Evolutionary conservation across 2,113 vertebrate genomes (phyloP).

Genomic region (Campylomormyrus tamandua): DNA sequence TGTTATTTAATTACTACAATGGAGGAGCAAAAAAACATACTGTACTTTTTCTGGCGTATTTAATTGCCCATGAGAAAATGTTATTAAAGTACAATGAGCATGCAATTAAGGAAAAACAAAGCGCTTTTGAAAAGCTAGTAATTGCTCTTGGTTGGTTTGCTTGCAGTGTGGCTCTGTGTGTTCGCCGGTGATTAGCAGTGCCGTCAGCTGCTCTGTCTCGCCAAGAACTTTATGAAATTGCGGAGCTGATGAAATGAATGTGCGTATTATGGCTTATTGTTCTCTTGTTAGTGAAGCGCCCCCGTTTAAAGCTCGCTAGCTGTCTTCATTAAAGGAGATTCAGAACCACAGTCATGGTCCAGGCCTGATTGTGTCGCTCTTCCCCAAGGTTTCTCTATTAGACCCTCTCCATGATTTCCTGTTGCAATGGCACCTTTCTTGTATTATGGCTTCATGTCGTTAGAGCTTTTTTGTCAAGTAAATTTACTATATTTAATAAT

Average conservation of each 20-base stretch:
- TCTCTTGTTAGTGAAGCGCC: neutral
- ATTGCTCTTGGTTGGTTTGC: neutral
- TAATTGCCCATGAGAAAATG: slow-evolving; percentile 5
- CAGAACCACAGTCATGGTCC: neutral
- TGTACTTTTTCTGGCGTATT: slow-evolving; percentile 7
- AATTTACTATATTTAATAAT: too few relatives aligned
- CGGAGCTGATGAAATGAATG: neutral
- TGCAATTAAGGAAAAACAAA: slow-evolving; percentile 11
- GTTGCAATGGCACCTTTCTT: neutral
- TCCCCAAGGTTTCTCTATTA: neutral
- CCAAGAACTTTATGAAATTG: neutral
- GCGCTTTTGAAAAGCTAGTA: neutral
- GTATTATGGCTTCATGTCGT: neutral
- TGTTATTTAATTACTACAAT: slow-evolving; percentile 6
- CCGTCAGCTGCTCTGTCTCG: neutral
- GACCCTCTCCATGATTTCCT: neutral
- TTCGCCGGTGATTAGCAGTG: neutral
- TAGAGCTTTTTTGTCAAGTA: neutral
- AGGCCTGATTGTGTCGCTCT: neutral
- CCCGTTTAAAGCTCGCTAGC: neutral
- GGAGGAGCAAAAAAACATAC: neutral
- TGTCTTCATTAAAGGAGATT: neutral
- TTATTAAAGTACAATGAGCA: slow-evolving; percentile 14
- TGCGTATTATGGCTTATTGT: neutral
- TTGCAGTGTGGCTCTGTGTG: neutral